Conservation (phyloP, 92 coral and sea anemone species). For the Phenganax marumi region DNA sequence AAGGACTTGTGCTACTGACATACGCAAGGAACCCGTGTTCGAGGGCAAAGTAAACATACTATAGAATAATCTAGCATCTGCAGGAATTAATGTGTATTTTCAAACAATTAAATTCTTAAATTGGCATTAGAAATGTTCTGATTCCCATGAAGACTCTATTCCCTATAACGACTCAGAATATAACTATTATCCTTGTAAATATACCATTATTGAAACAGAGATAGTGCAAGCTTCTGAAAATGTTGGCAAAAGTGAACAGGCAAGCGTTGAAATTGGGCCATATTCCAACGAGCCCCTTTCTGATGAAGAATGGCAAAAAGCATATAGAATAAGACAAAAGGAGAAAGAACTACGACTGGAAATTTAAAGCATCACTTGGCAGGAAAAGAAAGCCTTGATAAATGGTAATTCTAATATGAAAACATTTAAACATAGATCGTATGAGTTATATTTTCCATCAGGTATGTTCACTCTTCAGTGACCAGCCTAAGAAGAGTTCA, state of each 20-base stretch:
- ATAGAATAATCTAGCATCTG: no score
- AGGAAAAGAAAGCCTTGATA: conserved; percentile 39
- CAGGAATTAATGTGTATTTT: no score
- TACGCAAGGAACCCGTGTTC: no score
- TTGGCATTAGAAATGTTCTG: no score
- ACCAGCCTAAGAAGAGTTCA: no score
- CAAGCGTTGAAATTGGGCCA: conserved; percentile 26
- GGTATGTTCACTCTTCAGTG: background rate
- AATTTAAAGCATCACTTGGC: conserved; percentile 30
- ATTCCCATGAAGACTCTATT: background rate
- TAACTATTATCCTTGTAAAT: conserved; percentile 28
- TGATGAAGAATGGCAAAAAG: conserved; percentile 32
- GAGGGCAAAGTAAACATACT: no score
- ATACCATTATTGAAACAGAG: background rate
- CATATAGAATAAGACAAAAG: conserved; percentile 28
- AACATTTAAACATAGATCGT: background rate
- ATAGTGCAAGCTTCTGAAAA: conserved; percentile 9
- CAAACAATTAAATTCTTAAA: no score
- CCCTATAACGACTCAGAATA: conserved; percentile 41
- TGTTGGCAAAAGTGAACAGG: background rate
- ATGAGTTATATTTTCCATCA: background rate
- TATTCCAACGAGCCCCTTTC: conserved; percentile 33
- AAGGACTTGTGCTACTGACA: no score
- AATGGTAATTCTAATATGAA: conserved; percentile 5
- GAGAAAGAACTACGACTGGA: conserved; percentile 24